phyloP scores from a whole-genome alignment of 2,888 invertebrate species.

The Chrysomela aeneicollis region DNA sequence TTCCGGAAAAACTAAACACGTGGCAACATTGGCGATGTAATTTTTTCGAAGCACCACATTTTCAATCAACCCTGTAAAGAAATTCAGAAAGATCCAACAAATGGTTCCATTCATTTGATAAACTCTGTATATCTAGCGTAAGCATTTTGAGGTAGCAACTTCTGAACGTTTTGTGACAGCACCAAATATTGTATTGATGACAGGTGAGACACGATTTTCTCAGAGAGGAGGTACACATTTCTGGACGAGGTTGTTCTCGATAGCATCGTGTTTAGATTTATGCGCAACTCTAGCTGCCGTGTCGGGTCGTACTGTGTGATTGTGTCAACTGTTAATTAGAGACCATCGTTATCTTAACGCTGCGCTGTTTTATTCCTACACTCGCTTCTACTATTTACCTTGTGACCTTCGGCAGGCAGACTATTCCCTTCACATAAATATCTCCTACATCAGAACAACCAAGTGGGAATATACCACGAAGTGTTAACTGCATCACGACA shows the following conservation, averaged over 20 bases:
- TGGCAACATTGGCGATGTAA: too few relatives aligned
- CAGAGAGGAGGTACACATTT: conserved; percentile 44
- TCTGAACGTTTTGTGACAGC: too few relatives aligned
- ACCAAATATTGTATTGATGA: conserved; percentile 19
- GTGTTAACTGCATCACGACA: background rate
- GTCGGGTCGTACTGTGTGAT: conserved; percentile 53
- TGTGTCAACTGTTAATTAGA: conserved; percentile 58
- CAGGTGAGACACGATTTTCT: conserved; percentile 40
- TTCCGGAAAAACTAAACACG: too few relatives aligned
- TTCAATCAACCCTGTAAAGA: too few relatives aligned
- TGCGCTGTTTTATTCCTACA: conserved; percentile 48
- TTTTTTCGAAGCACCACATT: too few relatives aligned
- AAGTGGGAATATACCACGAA: background rate
- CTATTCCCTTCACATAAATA: conserved; percentile 32
- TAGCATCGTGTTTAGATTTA: conserved; percentile 52
- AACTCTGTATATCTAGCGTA: too few relatives aligned
- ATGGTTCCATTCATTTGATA: too few relatives aligned
- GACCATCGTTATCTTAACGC: conserved; percentile 49
- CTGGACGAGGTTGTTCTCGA: conserved; percentile 39
- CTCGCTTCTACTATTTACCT: conserved; percentile 44
- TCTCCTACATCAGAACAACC: background rate
- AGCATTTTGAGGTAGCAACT: too few relatives aligned
- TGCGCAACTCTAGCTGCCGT: conserved; percentile 50
- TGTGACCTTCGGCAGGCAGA: conserved; percentile 26
- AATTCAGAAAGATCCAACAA: too few relatives aligned